phyloP scores from a whole-genome alignment of 2,888 invertebrate genomes.

The Helicoverpa assulta region DNA sequence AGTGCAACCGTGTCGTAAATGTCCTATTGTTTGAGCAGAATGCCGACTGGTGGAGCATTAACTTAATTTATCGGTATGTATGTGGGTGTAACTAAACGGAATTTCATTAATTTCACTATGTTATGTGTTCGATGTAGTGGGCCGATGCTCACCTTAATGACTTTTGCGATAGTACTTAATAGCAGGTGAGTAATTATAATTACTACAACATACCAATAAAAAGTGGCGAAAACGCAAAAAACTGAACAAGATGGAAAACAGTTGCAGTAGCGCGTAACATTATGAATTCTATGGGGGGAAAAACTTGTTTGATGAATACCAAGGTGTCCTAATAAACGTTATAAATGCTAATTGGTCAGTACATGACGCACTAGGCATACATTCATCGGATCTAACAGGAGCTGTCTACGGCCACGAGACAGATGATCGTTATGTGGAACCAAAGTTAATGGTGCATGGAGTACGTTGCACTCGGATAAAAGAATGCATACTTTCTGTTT shows the following conservation, averaged over 20 bases:
- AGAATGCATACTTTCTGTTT: conserved; percentile 74
- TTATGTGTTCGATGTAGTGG: conserved; percentile 55
- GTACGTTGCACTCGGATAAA: conserved; percentile 79
- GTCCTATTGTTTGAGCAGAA: conserved; percentile 67
- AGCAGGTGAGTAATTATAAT: conserved; percentile 38
- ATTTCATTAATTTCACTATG: conserved; percentile 60
- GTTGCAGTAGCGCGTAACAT: conserved; percentile 27
- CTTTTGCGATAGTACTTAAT: conserved; percentile 37
- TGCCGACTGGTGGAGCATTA: conserved; percentile 64
- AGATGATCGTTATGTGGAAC: conserved; percentile 76
- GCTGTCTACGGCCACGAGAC: conserved; percentile 55
- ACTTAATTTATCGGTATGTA: conserved; percentile 55
- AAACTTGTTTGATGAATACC: conserved; percentile 49
- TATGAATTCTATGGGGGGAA: conserved; percentile 44
- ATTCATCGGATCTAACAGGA: conserved; percentile 56
- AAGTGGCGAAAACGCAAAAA: conserved; percentile 25
- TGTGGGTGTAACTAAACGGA: conserved; percentile 53
- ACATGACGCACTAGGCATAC: conserved; percentile 46
- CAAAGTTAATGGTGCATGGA: conserved; percentile 85
- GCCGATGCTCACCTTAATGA: conserved; percentile 40
- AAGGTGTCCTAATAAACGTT: conserved; percentile 58
- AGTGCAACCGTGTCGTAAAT: conserved; percentile 62
- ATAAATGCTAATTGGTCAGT: conserved; percentile 63
- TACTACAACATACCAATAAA: conserved; percentile 31
- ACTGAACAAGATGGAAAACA: conserved; percentile 11